Percentiles rank a stretch among this genome's conserved stretches.
Evolutionary conservation across 1,140 invertebrate species (phyloP).

Genomic region (Drosophila mayri): DNA sequence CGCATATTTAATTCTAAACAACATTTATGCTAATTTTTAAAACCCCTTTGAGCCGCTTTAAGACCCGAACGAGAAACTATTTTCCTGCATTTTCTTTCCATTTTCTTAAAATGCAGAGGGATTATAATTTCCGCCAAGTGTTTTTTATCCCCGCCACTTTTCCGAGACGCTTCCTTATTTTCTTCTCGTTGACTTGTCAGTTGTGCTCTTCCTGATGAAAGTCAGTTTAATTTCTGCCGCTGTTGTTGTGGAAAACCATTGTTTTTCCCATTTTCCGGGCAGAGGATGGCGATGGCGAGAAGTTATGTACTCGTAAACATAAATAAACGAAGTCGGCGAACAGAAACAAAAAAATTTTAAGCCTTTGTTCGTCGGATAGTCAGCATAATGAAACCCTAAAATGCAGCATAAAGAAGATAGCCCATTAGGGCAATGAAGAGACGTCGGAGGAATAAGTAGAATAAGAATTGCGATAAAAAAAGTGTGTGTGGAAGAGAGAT

Average conservation of each 20-base stretch:
- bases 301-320: conserved; percentile 32
- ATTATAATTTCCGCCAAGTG: conserved; percentile 45
- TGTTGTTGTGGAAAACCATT: conserved; percentile 53
- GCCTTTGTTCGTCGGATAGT: conserved; percentile 65
- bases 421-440: conserved; percentile 60
- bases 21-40: conserved; percentile 21
- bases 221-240: conserved; percentile 45
- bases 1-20: conserved; percentile 2
- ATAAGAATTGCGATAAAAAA: conserved; percentile 19
- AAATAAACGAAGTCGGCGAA: conserved; percentile 28
- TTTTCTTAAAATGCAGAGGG: conserved; percentile 33
- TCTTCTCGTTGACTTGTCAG: conserved; percentile 21
- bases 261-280: conserved; percentile 57
- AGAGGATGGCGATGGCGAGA: conserved; percentile 28
- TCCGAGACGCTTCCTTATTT: conserved; percentile 20
- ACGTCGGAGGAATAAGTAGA: neutral
- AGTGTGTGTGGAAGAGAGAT: conserved; percentile 41
- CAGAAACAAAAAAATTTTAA: conserved; percentile 67
- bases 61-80: conserved; percentile 7
- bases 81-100: conserved; percentile 6
- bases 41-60: conserved; percentile 5
- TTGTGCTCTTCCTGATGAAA: conserved; percentile 43
- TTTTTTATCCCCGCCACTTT: conserved; percentile 21
- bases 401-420: conserved; percentile 30
- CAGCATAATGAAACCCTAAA: conserved; percentile 58